These are phyloP conservation scores for Remorina albescens DNA, from an alignment of 2,797 vertebrate species.

Conservation along the genomic window DNA sequence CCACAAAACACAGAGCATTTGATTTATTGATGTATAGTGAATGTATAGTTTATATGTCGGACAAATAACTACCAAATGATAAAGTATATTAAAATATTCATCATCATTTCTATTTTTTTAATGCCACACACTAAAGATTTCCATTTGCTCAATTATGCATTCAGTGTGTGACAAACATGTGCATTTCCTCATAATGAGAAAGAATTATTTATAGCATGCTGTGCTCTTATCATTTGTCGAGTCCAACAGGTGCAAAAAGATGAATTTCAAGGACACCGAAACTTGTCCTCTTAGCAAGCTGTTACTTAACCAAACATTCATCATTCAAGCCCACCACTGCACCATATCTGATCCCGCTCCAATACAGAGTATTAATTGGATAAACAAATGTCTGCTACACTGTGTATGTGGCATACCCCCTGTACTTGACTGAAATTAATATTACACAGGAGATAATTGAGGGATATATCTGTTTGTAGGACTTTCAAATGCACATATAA, in stretches of 20 bases:
- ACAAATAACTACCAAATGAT: background rate
- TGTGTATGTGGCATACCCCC: slow-evolving; percentile 23
- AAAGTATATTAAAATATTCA: slow-evolving; percentile 5
- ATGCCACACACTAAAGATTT: slow-evolving; percentile 61
- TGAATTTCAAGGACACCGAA: slow-evolving; percentile 78
- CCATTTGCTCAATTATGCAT: slow-evolving; percentile 82
- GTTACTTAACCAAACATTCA: slow-evolving; percentile 77
- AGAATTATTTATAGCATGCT: slow-evolving; percentile 86
- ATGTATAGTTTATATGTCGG: background rate
- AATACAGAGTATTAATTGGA: slow-evolving; percentile 59
- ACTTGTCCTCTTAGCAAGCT: slow-evolving; percentile 78
- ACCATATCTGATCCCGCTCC: slow-evolving; percentile 54
- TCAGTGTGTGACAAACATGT: slow-evolving; percentile 82
- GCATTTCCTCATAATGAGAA: slow-evolving; percentile 79
- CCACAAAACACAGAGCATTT: background rate
- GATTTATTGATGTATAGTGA: background rate
- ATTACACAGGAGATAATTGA: slow-evolving; percentile 38
- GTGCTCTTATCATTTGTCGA: slow-evolving; percentile 77
- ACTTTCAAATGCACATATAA: slow-evolving; percentile 49
- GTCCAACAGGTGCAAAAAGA: slow-evolving; percentile 80
- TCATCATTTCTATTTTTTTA: slow-evolving; percentile 25
- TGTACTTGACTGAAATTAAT: slow-evolving; percentile 53
- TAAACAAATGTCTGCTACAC: slow-evolving; percentile 60
- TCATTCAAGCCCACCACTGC: slow-evolving; percentile 72
- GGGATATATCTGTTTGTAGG: slow-evolving; percentile 28